Percentiles rank a stretch among this genome's conserved stretches.
phyloP scores from a whole-genome alignment of 2,113 vertebrate genomes.

The Macrotus californicus region DNA sequence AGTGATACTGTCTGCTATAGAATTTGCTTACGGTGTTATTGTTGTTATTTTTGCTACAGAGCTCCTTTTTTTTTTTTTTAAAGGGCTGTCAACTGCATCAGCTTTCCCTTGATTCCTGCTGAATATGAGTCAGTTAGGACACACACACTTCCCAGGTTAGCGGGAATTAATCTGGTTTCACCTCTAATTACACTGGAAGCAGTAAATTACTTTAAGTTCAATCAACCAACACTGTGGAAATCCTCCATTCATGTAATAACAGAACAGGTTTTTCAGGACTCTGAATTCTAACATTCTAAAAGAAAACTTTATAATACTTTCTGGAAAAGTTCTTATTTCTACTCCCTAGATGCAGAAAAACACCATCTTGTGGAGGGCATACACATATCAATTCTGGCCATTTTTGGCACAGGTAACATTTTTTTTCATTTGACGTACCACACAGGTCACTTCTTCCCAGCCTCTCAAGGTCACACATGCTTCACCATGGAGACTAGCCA shows the following conservation, averaged over 20 bases:
- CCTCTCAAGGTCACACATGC: background rate
- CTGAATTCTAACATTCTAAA: background rate
- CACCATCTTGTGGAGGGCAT: background rate
- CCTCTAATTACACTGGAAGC: background rate
- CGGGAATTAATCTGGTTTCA: background rate
- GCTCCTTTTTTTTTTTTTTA: background rate
- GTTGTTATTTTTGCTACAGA: background rate
- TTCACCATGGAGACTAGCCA: background rate
- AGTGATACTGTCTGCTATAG: background rate
- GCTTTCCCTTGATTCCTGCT: background rate
- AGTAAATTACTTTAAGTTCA: constrained; percentile 16
- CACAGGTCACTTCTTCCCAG: background rate
- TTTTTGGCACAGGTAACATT: background rate
- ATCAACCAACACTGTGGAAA: background rate
- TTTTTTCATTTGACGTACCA: background rate
- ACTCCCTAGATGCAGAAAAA: background rate
- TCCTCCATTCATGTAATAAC: background rate
- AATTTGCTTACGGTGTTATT: background rate
- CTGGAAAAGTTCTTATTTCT: background rate
- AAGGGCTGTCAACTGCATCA: background rate
- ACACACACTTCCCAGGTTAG: background rate
- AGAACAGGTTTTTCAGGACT: background rate
- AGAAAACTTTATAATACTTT: background rate
- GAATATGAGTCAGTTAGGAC: background rate
- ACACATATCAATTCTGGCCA: background rate